Evolutionary conservation across 1,140 invertebrate species (phyloP).

Genomic region (Penaeus japonicus): DNA sequence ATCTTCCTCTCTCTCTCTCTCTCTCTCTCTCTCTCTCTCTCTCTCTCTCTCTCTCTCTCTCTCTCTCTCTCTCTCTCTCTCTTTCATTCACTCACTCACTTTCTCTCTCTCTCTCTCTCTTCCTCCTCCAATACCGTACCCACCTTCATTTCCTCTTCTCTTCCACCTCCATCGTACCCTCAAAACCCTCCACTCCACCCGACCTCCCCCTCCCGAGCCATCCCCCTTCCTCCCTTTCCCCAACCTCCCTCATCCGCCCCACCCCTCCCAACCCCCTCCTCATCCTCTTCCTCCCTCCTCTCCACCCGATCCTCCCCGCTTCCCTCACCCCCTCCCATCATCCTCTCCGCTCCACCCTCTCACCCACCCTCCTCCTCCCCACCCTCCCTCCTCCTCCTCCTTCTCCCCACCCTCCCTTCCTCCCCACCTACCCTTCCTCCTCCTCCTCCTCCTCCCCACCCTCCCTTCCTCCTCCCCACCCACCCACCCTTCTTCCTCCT

Average conservation of each 20-base stretch:
- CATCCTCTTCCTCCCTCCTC: not conserved
- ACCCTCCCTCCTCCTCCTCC: not conserved
- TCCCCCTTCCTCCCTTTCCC: not conserved
- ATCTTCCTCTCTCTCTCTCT: not conserved
- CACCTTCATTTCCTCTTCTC: not conserved
- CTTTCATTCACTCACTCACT: not conserved
- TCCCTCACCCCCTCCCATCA: not conserved
- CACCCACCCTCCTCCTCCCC: not conserved
- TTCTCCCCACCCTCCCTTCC: not conserved
- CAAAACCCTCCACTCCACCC: not conserved
- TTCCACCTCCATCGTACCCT: not conserved
- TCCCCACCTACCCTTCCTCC: no score
- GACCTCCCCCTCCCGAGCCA: not conserved
- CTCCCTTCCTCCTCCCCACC: not conserved
- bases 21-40: not conserved
- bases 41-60: constrained; percentile 2
- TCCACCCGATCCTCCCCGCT: no score
- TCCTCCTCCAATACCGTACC: not conserved
- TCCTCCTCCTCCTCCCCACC: not conserved
- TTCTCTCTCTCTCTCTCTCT: not conserved
- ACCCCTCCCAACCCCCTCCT: not conserved
- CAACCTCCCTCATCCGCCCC: not conserved
- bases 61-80: not conserved
- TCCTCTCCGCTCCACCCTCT: not conserved
- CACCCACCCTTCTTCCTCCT: not conserved